Percentiles rank a stretch among this genome's conserved stretches.
phyloP scores from a whole-genome alignment of 2,113 vertebrate species.

The Strix uralensis region DNA sequence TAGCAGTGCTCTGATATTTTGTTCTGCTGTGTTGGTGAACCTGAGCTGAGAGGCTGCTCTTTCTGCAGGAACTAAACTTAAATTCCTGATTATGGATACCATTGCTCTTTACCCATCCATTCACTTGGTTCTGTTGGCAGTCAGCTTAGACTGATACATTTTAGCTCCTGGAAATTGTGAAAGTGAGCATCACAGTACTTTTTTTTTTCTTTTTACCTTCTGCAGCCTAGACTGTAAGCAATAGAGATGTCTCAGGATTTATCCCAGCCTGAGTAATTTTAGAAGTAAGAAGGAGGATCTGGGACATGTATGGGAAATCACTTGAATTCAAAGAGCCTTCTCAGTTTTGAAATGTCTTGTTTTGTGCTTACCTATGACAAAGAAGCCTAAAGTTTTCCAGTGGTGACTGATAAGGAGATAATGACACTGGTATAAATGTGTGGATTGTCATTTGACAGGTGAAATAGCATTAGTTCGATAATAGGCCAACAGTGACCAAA shows the following conservation, averaged over 20 bases:
- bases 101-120: background rate
- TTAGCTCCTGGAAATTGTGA: background rate
- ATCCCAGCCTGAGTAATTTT: background rate
- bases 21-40: background rate
- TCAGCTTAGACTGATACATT: background rate
- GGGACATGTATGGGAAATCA: background rate
- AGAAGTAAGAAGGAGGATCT: background rate
- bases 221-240: background rate
- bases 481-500: background rate
- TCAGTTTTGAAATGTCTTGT: background rate
- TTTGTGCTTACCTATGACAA: background rate
- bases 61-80: background rate
- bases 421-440: background rate
- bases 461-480: background rate
- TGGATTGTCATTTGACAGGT: background rate
- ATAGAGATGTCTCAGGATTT: background rate
- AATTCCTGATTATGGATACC: background rate
- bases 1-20: background rate
- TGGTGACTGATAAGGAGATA: background rate
- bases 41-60: background rate
- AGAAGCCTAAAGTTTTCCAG: background rate
- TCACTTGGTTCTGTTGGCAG: background rate
- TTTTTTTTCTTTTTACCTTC: background rate
- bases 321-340: background rate
- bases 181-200: background rate